Evolutionary conservation across 2,797 vertebrate genomes (phyloP).

Genomic region (Gastrophryne carolinensis): DNA sequence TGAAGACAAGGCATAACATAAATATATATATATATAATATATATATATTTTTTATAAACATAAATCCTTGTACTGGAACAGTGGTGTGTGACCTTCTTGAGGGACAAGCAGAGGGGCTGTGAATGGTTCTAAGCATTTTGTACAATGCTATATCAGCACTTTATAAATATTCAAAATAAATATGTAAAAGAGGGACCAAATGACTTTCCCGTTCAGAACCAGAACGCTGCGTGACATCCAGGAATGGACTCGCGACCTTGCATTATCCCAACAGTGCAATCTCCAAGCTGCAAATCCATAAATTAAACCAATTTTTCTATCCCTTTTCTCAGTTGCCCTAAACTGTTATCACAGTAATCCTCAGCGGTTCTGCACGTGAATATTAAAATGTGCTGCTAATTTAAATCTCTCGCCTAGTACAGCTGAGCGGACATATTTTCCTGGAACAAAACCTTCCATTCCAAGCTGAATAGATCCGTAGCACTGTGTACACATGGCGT

Average conservation of each 20-base stretch:
- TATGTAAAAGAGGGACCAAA: no score
- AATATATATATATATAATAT: no score
- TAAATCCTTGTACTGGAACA: no score
- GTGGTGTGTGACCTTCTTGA: no score
- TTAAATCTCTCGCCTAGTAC: conserved; percentile 5
- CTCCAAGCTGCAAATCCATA: conserved; percentile 32
- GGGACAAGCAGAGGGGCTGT: no score
- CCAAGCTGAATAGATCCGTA: neutral
- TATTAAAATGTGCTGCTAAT: conserved; percentile 13
- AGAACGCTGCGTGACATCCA: conserved; percentile 9
- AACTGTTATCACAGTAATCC: conserved; percentile 17
- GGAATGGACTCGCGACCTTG: conserved; percentile 8
- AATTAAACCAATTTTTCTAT: conserved; percentile 39
- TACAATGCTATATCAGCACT: no score
- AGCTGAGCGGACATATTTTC: neutral
- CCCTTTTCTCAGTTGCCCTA: conserved; percentile 8
- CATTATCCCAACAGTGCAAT: conserved; percentile 28
- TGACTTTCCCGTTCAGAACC: neutral
- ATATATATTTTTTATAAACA: no score
- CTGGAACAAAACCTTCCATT: no score
- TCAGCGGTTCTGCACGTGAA: conserved; percentile 5
- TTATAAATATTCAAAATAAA: no score
- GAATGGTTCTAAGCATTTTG: no score
- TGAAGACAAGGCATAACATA: no score
- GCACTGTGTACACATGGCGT: neutral